These are phyloP conservation scores for Tetheella fluctuosa DNA, from an alignment of 2,888 invertebrate genomes.

Conservation along the genomic window DNA sequence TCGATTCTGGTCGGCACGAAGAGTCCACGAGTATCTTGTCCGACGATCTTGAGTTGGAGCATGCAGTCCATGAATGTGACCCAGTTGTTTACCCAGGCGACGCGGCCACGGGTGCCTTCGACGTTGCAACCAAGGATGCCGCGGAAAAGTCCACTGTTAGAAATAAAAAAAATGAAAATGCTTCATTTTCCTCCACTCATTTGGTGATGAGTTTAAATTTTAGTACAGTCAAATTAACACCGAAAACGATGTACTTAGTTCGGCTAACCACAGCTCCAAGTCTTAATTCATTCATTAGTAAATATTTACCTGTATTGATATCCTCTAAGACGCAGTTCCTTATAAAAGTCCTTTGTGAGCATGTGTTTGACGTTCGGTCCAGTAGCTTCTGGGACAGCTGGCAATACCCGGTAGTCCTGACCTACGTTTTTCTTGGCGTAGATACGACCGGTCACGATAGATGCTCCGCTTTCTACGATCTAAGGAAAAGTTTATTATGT, in stretches of 20 bases:
- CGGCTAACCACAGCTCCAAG: no score
- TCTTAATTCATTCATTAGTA: no score
- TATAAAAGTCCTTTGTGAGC: constrained; percentile 87
- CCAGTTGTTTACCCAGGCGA: constrained; percentile 93
- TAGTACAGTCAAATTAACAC: no score
- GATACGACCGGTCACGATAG: constrained; percentile 89
- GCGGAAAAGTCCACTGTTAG: constrained; percentile 82
- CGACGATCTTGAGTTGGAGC: constrained; percentile 91
- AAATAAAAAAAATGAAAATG: background rate
- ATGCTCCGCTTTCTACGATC: constrained; percentile 87
- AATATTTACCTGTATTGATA: constrained; percentile 84
- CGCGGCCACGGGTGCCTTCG: constrained; percentile 76
- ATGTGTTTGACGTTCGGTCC: constrained; percentile 78
- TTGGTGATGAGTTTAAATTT: no score
- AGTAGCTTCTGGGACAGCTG: constrained; percentile 62
- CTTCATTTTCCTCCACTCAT: no score
- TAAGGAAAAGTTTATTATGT: constrained; percentile 53
- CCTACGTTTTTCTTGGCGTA: constrained; percentile 84
- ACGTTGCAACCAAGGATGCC: constrained; percentile 83
- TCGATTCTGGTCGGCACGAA: constrained; percentile 90
- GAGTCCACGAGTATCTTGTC: constrained; percentile 87
- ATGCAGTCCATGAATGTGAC: constrained; percentile 94
- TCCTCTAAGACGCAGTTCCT: constrained; percentile 88
- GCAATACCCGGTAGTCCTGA: constrained; percentile 79
- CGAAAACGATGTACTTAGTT: no score